Percentiles rank a stretch among this genome's conserved stretches.
Conservation (phyloP, 2,888 invertebrate genomes). For the Seira sanloemensis region DNA sequence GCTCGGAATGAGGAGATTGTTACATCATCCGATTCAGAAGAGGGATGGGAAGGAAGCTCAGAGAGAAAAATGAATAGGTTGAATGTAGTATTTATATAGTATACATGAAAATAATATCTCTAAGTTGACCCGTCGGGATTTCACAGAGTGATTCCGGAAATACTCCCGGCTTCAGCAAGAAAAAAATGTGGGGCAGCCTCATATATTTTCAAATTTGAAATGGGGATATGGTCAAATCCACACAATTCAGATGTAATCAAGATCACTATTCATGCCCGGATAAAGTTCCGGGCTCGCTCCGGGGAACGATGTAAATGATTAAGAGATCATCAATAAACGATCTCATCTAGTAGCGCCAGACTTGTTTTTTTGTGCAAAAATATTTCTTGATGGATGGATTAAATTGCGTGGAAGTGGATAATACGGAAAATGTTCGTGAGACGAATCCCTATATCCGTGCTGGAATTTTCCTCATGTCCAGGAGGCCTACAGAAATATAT, state of each 20-base stretch:
- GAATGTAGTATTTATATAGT: no score
- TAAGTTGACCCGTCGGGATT: neutral
- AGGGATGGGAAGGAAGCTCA: no score
- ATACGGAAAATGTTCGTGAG: neutral
- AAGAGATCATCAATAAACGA: no score
- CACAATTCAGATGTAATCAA: constrained; percentile 1
- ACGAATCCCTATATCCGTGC: neutral
- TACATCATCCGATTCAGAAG: neutral
- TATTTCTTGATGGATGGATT: neutral
- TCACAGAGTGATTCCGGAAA: neutral
- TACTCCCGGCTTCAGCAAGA: neutral
- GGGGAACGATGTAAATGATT: neutral
- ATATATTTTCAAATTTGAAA: neutral
- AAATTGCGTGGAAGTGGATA: neutral
- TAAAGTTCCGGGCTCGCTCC: constrained; percentile 47
- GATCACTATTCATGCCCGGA: constrained; percentile 43
- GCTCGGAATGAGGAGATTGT: neutral
- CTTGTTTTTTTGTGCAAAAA: neutral
- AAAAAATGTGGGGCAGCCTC: neutral
- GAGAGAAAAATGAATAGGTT: neutral
- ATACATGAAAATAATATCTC: no score
- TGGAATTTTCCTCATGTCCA: neutral
- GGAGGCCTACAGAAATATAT: neutral
- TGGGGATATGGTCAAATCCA: no score
- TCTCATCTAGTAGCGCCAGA: no score